Conservation (phyloP, 92 coral and sea anemone species). For the Zoanthus gigantus region DNA sequence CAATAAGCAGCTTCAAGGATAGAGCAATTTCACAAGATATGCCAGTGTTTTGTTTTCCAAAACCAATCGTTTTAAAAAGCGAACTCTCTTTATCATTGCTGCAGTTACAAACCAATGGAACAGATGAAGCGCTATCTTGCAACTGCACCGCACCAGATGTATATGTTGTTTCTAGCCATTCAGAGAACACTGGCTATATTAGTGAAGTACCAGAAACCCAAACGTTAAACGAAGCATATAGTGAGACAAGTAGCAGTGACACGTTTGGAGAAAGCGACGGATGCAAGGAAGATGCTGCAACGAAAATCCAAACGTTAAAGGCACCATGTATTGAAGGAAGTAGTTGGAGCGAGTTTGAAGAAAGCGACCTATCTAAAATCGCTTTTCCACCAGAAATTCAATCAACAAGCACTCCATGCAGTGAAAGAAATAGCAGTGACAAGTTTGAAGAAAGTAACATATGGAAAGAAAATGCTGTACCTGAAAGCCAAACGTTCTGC, state of each 20-base stretch:
- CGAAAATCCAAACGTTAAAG: too few species aligned
- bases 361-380: not conserved
- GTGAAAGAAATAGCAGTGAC: too few species aligned
- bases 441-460: too few species aligned
- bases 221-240: not conserved
- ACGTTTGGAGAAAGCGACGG: not conserved
- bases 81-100: not conserved
- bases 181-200: not conserved
- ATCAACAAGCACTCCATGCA: too few species aligned
- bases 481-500: too few species aligned
- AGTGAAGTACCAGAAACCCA: too few species aligned
- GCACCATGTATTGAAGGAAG: too few species aligned
- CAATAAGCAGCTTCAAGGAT: not conserved
- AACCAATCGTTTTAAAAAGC: conserved; percentile 15
- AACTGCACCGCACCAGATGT: not conserved
- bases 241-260: not conserved
- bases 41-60: conserved; percentile 32
- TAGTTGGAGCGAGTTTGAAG: not conserved
- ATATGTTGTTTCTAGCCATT: not conserved
- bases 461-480: too few species aligned
- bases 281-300: too few species aligned
- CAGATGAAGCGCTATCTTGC: not conserved
- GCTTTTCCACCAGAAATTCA: not conserved
- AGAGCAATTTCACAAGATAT: not conserved
- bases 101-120: not conserved